These are phyloP conservation scores for Otus sunia DNA, from an alignment of 2,113 vertebrate genomes.

Conservation along the genomic window DNA sequence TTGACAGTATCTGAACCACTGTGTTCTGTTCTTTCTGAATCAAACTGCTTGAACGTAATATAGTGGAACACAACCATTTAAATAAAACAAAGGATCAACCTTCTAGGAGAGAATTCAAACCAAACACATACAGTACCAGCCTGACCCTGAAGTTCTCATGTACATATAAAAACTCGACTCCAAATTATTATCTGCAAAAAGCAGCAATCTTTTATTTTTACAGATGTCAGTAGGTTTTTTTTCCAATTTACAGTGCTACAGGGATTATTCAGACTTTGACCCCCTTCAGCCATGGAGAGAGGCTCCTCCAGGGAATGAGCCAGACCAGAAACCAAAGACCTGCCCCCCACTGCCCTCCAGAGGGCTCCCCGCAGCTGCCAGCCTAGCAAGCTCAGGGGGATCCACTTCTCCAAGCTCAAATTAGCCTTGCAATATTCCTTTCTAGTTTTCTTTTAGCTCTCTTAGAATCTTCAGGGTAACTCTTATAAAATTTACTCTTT, in stretches of 20 bases:
- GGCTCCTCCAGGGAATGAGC: neutral
- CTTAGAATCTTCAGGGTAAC: neutral
- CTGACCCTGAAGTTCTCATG: neutral
- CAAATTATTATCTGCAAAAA: neutral
- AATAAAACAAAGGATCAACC: neutral
- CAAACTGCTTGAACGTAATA: conserved; percentile 62
- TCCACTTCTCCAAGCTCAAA: neutral
- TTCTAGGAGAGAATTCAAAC: neutral
- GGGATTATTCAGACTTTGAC: neutral
- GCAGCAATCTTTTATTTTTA: neutral
- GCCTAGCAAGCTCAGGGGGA: neutral
- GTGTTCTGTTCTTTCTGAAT: conserved; percentile 34
- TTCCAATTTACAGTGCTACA: neutral
- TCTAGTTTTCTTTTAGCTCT: neutral
- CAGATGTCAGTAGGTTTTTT: neutral
- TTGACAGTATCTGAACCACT: conserved; percentile 42
- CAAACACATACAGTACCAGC: neutral
- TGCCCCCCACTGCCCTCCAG: neutral
- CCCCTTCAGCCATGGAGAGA: neutral
- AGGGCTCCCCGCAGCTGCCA: neutral
- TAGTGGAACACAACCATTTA: conserved; percentile 57
- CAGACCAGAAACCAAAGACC: neutral
- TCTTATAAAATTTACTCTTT: neutral
- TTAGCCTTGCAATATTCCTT: neutral
- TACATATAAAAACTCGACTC: neutral